A percentile compares a stretch with the other conserved stretches of the same genome.
These are phyloP conservation scores for Saturnia pavonia DNA, from an alignment of 2,888 invertebrate genomes.

Conservation along the genomic window DNA sequence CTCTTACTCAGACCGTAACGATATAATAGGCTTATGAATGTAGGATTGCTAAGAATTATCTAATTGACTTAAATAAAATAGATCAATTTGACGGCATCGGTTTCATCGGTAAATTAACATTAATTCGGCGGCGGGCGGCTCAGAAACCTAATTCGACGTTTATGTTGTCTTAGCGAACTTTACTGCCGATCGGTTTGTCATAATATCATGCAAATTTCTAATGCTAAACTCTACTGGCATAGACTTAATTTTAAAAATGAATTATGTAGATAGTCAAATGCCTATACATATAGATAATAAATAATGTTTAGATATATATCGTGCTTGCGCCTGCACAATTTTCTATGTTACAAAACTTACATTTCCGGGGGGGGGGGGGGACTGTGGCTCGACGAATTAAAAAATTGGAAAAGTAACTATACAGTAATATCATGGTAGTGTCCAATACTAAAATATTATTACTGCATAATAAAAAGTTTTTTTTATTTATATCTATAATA, in stretches of 20 bases:
- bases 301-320: no score
- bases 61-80: not conserved
- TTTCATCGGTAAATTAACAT: constrained; percentile 2
- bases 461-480: not conserved
- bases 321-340: no score
- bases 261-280: not conserved
- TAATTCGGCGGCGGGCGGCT: constrained; percentile 1
- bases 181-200: constrained; percentile 20
- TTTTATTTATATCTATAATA: not conserved
- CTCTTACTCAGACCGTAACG: no score
- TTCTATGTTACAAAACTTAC: no score
- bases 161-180: constrained; percentile 9
- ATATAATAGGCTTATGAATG: not conserved
- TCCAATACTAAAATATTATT: not conserved
- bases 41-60: not conserved
- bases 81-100: not conserved
- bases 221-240: constrained; percentile 21
- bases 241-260: not conserved
- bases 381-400: no score
- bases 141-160: constrained; percentile 14
- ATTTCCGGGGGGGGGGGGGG: no score
- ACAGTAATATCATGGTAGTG: no score
- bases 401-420: no score
- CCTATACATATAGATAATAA: no score
- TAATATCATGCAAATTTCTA: constrained; percentile 22